Base-by-base conservation (phyloP, 1,140 invertebrate species). In the Tribolium madens region DNA sequence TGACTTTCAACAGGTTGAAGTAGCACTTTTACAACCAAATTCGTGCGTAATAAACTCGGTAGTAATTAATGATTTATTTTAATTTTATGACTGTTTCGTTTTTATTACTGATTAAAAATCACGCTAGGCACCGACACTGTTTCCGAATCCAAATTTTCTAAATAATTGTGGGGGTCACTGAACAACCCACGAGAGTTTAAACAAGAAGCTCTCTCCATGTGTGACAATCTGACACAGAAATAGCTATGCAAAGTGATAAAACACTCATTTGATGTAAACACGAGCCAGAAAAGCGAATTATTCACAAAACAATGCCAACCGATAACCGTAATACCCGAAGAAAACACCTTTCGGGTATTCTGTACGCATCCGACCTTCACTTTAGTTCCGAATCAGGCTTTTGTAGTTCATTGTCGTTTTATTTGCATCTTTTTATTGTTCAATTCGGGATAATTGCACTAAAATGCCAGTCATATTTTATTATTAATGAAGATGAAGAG, bases 221-320 rank as follows among this genome's bases (percentile, higher is more conserved):
- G 26, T 64, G 57, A 64, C 57, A 64, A 64, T 33, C 21, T 64
- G 57, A 64, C 57, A 64, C 57, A 64, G 21, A 64, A 64, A 64
- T 57, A 21, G 52, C 26, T 42, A 64, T 33, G 26, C 57, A 31
- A 33, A 33, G 15, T 52, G 10, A 17, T 60, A 26, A 60, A 60
- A 60, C 26, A 18, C 21, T 5, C 21, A 26, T 26, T 26, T 4
- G 3, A 4, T 26, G 0, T 26, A 4, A 26, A 26, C 0, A 26
- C 3, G 21, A 21, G 6, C 21, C 0, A 5, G 21, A 26, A 26
- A 26, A 26, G 3, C 21, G 21, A 26, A 42, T 64, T 64, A 64
- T 64, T 64, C 31, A 64, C 31, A 57, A 57, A 18, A 57, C 52
- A 57, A 57, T 57, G 52, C 18, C 15, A 21, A 31, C 2, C 17